Percentiles rank a stretch among this genome's conserved stretches.
phyloP scores from a whole-genome alignment of 2,888 invertebrate genomes.

The Dascillus cervinus region DNA sequence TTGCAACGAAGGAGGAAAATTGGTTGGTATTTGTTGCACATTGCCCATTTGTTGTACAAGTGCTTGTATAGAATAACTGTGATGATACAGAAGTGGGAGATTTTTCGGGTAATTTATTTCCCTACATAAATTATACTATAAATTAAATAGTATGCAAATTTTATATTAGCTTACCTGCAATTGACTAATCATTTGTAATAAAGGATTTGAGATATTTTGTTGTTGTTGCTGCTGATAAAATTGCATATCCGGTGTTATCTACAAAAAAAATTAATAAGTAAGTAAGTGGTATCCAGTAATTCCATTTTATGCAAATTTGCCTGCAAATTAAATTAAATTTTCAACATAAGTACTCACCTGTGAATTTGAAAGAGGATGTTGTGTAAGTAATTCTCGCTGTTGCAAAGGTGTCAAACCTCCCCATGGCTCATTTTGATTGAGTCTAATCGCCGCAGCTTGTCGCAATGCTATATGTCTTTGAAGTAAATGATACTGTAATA shows the following conservation, averaged over 20 bases:
- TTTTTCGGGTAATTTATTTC: constrained; percentile 37
- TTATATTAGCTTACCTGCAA: too few species aligned
- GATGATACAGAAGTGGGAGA: constrained; percentile 28
- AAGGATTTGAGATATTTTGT: constrained; percentile 43
- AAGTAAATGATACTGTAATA: constrained; percentile 38
- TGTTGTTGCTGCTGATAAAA: constrained; percentile 24
- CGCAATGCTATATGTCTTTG: constrained; percentile 41
- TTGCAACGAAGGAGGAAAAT: too few species aligned
- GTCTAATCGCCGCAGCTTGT: constrained; percentile 42
- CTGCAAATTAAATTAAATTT: too few species aligned
- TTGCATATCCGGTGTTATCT: constrained; percentile 22
- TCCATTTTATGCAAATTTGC: too few species aligned
- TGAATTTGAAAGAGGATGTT: constrained; percentile 43
- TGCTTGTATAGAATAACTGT: constrained; percentile 43
- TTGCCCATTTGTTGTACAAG: constrained; percentile 49
- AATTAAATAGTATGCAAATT: too few species aligned
- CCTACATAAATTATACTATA: too few species aligned
- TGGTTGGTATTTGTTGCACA: too few species aligned
- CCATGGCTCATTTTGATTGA: constrained; percentile 40
- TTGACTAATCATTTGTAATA: constrained; percentile 50
- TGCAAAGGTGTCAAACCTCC: constrained; percentile 43
- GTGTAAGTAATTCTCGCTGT: constrained; percentile 47
- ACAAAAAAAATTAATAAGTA: too few species aligned
- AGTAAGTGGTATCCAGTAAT: too few species aligned
- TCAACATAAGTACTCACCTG: constrained; percentile 20